These are phyloP conservation scores for Cygnus olor DNA, from an alignment of 2,797 vertebrate species.

Conservation along the genomic window DNA sequence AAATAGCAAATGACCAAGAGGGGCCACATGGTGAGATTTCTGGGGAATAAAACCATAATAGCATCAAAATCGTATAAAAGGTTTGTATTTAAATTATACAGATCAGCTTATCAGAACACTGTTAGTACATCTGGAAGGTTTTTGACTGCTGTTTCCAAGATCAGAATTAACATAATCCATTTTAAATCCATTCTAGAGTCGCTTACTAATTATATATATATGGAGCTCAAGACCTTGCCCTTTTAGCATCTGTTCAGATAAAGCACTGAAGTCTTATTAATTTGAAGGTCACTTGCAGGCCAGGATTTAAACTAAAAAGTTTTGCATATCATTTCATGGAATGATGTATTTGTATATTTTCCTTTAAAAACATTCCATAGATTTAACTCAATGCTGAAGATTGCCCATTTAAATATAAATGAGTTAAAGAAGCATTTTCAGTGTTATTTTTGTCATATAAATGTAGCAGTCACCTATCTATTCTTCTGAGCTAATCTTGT, in stretches of 20 bases:
- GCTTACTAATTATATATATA: conserved; percentile 72
- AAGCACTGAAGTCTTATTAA: conserved; percentile 63
- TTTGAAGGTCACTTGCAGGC: conserved; percentile 69
- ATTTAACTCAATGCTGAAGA: not conserved
- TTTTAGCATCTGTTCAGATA: conserved; percentile 72
- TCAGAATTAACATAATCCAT: conserved; percentile 78
- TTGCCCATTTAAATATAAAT: not conserved
- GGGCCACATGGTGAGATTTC: conserved; percentile 67
- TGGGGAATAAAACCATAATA: conserved; percentile 70
- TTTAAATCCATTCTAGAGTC: conserved; percentile 71
- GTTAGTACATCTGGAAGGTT: conserved; percentile 73
- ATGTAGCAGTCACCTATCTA: not conserved
- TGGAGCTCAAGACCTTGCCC: conserved; percentile 59
- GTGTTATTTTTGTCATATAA: not conserved
- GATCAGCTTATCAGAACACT: conserved; percentile 73
- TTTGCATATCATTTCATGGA: not conserved
- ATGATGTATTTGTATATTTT: not conserved
- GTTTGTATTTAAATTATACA: conserved; percentile 72
- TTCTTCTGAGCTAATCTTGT: not conserved
- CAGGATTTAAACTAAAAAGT: conserved; percentile 59
- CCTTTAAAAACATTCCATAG: not conserved
- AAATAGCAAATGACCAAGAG: conserved; percentile 42
- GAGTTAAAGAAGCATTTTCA: not conserved
- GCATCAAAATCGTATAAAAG: conserved; percentile 65
- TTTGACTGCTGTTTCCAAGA: conserved; percentile 63